Conservation (phyloP, 2,113 vertebrate genomes). For the Vulpes vulpes region DNA sequence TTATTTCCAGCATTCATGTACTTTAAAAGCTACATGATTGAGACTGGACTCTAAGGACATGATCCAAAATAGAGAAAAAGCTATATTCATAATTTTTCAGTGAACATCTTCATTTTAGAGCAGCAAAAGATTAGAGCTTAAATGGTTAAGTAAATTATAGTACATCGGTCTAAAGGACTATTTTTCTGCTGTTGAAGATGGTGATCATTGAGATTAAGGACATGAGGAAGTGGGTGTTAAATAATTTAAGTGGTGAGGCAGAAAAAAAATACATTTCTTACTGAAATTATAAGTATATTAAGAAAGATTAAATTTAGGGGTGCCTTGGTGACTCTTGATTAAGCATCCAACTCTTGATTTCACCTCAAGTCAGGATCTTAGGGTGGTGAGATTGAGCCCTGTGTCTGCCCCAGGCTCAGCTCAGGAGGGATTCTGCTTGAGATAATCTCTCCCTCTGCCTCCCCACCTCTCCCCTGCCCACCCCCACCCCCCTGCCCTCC, state of each 20-base stretch:
- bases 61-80: conserved; percentile 37
- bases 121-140: background rate
- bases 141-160: background rate
- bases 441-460: background rate
- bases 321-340: background rate
- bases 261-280: background rate
- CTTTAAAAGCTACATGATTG: background rate
- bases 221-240: background rate
- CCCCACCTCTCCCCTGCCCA: background rate
- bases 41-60: conserved; percentile 22
- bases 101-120: conserved; percentile 7
- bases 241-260: background rate
- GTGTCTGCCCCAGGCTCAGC: background rate
- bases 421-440: background rate
- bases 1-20: background rate
- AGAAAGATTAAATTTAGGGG: background rate
- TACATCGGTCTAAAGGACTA: background rate
- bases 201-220: background rate
- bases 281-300: background rate
- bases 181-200: conserved; percentile 28
- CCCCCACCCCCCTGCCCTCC: too few species aligned
- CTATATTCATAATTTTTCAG: background rate
- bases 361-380: background rate
- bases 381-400: background rate
- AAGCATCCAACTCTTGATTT: background rate